Evolutionary conservation across 2,113 vertebrate genomes (phyloP), one percentile per base, ranked within the genome.

Genomic region (Brachyhypopomus gauderio): DNA sequence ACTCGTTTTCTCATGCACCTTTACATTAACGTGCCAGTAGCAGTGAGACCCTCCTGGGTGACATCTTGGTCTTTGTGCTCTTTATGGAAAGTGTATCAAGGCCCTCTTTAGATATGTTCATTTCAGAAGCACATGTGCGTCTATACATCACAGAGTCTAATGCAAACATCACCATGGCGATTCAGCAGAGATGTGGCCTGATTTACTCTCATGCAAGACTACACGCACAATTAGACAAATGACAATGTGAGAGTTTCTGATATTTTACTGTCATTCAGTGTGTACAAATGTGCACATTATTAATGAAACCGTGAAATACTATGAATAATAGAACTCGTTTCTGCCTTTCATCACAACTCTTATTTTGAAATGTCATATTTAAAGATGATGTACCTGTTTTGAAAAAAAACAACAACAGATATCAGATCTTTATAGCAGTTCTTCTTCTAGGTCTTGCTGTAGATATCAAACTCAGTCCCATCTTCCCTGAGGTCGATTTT

Each of bases 401-500:
- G 4, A n/a, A n/a, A 8, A n/a, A 59, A 22, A 60, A 60, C 22
- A n/a, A 62, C 6, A 64, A 64, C 62, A 3, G 19, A 59, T 9
- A 59, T 59, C 25, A 30, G 62, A 27, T 81, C 27, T 62, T 56
- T 27, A 23, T 45, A 73, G 55, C 60, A 36, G 30, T 16, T 45
- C 71, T 36, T 70, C 69, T 52, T 58, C 55, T 74, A 52, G 36
- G n/a, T 34, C 56, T 69, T 56, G 76, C 45, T 66, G 45, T 22
- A 16, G 25, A n/a, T 23, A 64, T 62, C 63, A 71, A 85, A 52
- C 83, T 48, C 72, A 27, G 3, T 11, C 64, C 71, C 81, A 79
- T 77, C 78, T 79, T 86, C 90, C 87, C 83, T 59, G 79, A 84
- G 84, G 85, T 90, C 87, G 89, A 82, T 76, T 75, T 78, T 86